Base-by-base conservation (phyloP, 2,113 vertebrate species). In the Scolopax mira region DNA sequence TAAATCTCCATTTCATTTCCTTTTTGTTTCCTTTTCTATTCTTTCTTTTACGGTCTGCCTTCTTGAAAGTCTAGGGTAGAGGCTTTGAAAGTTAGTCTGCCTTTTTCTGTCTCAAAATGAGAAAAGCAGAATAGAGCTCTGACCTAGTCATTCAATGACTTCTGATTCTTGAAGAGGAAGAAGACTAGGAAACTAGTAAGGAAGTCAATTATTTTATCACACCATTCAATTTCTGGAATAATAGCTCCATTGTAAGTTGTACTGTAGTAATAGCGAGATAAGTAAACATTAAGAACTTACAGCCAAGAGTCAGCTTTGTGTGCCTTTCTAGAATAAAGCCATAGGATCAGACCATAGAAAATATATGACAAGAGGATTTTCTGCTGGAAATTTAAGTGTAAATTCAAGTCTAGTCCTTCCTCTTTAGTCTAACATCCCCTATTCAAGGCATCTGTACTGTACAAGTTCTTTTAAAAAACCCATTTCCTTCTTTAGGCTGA, bases 1-100 rank as follows among this genome's bases (percentile, higher is more conserved):
- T 90, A 82, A 90, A 90, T 95, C 65, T 93, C 70, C 44, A 49
- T 87, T 95, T 91, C 62, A 72, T 93, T 95, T 91, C 49, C 64
- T 80, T 92, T 92, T 91, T 80, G 51, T 85, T 96, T 96, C 88
- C 46, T 87, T 93, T 94, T 79, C 65, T 82, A 51, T 90, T 88
- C 60, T 94, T 88, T 58, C 79, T 92, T 92, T 86, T 69, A 79
- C 31, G 5, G 18, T 77, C 57, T 80, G 33, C 52, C 39, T 77
- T 84, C 89, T 92, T 96, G 82, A 89, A 90, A 89, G 27, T 27
- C 33, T n/a, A 55, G 28, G 37, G 54, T 77, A 88, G 58, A 62
- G 27, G 52, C 60, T 88, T 94, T 87, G 79, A 84, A 83, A 80
- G 84, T 85, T 48, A 83, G 89, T 88, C 69, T 91, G 61, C 27